These are phyloP conservation scores for Nesometra sesokonis DNA, from an alignment of 35 echinoderm and acorn worm genomes.

Conservation along the genomic window DNA sequence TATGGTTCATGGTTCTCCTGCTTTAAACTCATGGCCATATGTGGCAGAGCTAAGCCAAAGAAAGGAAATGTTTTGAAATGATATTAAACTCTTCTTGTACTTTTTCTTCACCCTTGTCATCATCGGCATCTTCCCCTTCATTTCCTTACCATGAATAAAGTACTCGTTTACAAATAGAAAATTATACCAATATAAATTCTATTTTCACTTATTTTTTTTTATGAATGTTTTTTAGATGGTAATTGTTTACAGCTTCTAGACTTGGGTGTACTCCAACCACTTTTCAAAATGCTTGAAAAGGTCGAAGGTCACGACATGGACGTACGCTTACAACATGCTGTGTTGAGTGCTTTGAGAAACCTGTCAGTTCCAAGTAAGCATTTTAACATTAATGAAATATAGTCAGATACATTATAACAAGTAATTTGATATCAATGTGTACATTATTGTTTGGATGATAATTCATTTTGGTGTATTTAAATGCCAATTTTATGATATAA, in stretches of 20 bases:
- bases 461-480: background rate
- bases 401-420: background rate
- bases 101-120: no score
- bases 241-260: slow-evolving; percentile 83
- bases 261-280: slow-evolving; percentile 44
- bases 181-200: no score
- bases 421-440: background rate
- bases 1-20: no score
- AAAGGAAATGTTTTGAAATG: no score
- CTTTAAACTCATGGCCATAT: no score
- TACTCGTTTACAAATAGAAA: no score
- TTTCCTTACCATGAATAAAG: no score
- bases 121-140: no score
- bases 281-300: slow-evolving; percentile 45
- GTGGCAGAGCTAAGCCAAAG: no score
- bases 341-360: slow-evolving; percentile 83
- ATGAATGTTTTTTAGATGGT: slow-evolving; percentile 40
- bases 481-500: background rate
- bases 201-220: background rate
- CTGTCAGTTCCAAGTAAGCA: slow-evolving; percentile 66
- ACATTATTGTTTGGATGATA: background rate
- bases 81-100: no score
- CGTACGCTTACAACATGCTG: slow-evolving; percentile 61
- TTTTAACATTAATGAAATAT: background rate
- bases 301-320: slow-evolving; percentile 39